Conservation (phyloP, 2,888 invertebrate genomes). For the Tuta absoluta region DNA sequence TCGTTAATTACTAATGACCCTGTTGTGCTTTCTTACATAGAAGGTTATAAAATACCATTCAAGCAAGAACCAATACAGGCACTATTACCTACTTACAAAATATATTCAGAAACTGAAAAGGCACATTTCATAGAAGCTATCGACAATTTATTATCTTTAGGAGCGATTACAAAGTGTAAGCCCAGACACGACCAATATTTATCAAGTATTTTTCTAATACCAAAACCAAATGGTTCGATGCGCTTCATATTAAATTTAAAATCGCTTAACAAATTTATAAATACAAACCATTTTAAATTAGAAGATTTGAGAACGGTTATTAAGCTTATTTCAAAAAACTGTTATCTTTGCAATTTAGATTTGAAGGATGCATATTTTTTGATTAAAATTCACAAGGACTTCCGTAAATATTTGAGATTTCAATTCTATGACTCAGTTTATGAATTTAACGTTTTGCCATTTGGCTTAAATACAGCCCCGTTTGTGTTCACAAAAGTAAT, state of each 20-base stretch:
- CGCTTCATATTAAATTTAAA: conserved; percentile 27
- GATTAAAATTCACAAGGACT: conserved; percentile 22
- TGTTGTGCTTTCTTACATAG: conserved; percentile 1
- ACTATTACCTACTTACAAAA: neutral
- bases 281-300: conserved; percentile 32
- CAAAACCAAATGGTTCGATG: conserved; percentile 22
- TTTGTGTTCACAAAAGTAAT: conserved; percentile 31
- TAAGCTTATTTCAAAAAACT: conserved; percentile 28
- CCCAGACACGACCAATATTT: no score
- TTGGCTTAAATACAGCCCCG: conserved; percentile 30
- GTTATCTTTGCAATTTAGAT: conserved; percentile 28
- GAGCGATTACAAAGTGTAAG: conserved; percentile 17
- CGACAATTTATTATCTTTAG: conserved; percentile 10
- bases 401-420: conserved; percentile 28
- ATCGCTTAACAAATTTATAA: conserved; percentile 26
- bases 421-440: conserved; percentile 21
- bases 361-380: conserved; percentile 31
- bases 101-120: conserved; percentile 18
- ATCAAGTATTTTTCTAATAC: no score
- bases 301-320: conserved; percentile 31
- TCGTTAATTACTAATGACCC: conserved; percentile 4
- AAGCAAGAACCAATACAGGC: neutral
- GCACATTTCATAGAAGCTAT: conserved; percentile 19
- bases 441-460: conserved; percentile 32
- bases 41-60: conserved; percentile 22